Percentiles rank a stretch among this genome's conserved stretches.
These are phyloP conservation scores for Tapera naevia DNA, from an alignment of 2,797 vertebrate genomes.

Conservation along the genomic window DNA sequence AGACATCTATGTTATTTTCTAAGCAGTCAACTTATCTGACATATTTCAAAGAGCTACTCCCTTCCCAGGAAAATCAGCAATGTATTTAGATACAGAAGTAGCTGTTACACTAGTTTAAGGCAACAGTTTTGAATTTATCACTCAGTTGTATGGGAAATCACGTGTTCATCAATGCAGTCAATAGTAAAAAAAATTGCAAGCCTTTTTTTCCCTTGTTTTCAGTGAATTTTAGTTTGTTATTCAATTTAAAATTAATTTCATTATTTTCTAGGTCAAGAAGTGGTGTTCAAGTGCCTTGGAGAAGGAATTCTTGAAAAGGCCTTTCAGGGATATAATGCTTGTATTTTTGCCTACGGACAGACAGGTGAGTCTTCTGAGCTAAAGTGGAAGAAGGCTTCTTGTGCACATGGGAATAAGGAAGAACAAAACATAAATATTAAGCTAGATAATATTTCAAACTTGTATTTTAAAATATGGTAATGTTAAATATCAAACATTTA, in stretches of 20 bases:
- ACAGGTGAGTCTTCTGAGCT: conserved; percentile 82
- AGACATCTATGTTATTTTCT: not conserved
- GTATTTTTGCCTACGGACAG: conserved; percentile 99
- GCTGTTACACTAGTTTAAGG: not conserved
- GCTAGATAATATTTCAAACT: not conserved
- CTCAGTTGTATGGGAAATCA: not conserved
- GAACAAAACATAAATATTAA: not conserved
- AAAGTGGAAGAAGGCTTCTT: not conserved
- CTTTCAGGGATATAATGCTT: conserved; percentile 99
- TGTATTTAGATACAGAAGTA: not conserved
- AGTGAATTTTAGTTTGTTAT: not conserved
- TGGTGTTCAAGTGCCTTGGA: conserved; percentile 99
- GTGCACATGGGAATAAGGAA: not conserved
- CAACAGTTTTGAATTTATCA: not conserved
- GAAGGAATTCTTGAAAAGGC: conserved; percentile 99
- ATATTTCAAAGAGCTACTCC: not conserved
- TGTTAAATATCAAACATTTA: not conserved
- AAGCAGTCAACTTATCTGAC: not conserved
- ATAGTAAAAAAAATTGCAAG: not conserved
- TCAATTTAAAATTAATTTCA: not conserved
- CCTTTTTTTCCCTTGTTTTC: not conserved
- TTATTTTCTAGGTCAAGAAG: conserved; percentile 89
- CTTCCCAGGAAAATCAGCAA: not conserved
- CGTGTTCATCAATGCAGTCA: not conserved
- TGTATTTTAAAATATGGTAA: not conserved